phyloP scores from a whole-genome alignment of 2,888 invertebrate species.

The Epiperipatus broadwayi region DNA sequence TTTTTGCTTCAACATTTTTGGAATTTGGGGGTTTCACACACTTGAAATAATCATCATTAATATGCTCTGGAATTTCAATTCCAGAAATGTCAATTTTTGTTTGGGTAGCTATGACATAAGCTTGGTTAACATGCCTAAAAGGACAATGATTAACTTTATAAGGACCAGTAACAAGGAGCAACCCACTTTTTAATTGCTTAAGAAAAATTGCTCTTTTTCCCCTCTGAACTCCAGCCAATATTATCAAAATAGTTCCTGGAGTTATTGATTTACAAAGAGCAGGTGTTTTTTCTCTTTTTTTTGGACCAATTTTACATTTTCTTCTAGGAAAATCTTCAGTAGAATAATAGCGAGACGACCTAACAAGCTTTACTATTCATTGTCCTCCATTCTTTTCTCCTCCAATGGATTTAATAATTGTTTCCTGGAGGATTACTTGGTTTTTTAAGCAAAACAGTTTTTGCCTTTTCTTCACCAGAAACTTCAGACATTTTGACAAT shows the following conservation, averaged over 20 bases:
- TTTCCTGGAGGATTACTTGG: too few relatives aligned
- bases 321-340: too few relatives aligned
- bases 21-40: too few relatives aligned
- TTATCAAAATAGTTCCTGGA: constrained; percentile 77
- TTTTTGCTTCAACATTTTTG: constrained; percentile 80
- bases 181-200: constrained; percentile 65
- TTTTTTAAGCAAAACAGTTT: too few relatives aligned
- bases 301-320: too few relatives aligned
- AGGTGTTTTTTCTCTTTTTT: too few relatives aligned
- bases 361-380: too few relatives aligned
- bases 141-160: constrained; percentile 85
- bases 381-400: too few relatives aligned
- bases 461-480: too few relatives aligned
- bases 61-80: constrained; percentile 57
- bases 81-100: constrained; percentile 62
- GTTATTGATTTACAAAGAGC: constrained; percentile 56
- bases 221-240: constrained; percentile 84
- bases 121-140: constrained; percentile 77
- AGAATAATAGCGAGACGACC: too few relatives aligned
- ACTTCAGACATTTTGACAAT: too few relatives aligned
- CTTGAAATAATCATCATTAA: constrained; percentile 89
- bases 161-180: constrained; percentile 80
- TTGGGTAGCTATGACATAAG: constrained; percentile 82
- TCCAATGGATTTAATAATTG: too few relatives aligned
- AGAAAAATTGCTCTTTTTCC: constrained; percentile 93